Base-by-base conservation (phyloP, 2,888 invertebrate genomes). In the Drosophila putrida region DNA sequence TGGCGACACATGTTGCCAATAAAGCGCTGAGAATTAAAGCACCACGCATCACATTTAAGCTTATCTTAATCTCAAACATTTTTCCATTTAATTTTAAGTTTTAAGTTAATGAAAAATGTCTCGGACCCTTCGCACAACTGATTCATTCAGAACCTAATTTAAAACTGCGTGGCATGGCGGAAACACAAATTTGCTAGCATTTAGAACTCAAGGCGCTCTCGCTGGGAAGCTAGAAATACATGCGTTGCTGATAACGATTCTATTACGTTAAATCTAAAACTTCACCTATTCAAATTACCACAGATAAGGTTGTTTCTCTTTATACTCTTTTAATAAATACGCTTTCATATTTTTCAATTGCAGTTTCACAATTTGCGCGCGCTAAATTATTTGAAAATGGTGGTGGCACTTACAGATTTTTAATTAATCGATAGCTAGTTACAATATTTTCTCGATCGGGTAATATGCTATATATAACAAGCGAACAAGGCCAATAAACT, bases 251-350 rank as follows among this genome's bases (percentile, higher is more conserved):
- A 75, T 77, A 78, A 73, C 43, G 43, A 53, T 43, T 61, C 20
- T 20, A 35, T 69, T 58, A 57, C 64, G 38, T 60, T 55, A 38
- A 61, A 44, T 54, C 28, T 39, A 50, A 67, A 65, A 68, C 78
- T 82, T 82, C 75, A 82, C 76, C 74, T 82, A 77, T 68, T 72
- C 63, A 57, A 80, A 70, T 51, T 54, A 38, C 15, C 28, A 31
- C 5, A 47, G n/a, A 15, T 6, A 54, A 54, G 20, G 3, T 2
- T 44, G 27, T 15, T n/a, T 27, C 31, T 38, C 20, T 13, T 53
- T 11, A 13, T 35, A 6, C 33, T 31, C 27, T 53, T 20, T 61
- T 13, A 41, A 44, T 44, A 9, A 67, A 41, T 38, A 39, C 38
- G 35, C 11, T 41, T 13, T n/a, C 25, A 11, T 35, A 15, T 36